Evolutionary conservation across 2,113 vertebrate genomes (phyloP).

Genomic region (Istiophorus platypterus): DNA sequence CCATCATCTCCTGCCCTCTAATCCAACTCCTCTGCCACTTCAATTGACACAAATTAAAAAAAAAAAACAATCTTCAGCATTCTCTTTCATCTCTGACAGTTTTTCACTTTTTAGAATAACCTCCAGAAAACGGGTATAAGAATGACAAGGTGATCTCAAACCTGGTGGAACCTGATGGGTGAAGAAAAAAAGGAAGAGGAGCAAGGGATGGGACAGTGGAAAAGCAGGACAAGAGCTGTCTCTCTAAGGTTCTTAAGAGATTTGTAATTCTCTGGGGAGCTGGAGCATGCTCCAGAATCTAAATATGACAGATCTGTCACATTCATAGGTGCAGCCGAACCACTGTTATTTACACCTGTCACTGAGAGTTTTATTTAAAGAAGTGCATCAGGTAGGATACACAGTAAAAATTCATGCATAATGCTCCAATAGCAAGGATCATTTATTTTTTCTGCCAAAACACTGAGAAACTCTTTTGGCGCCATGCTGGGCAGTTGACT

Average conservation of each 20-base stretch:
- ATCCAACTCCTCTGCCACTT: neutral
- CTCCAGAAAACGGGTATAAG: constrained; percentile 8
- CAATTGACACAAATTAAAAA: too few relatives aligned
- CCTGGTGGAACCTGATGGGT: neutral
- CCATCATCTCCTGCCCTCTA: constrained; percentile 10
- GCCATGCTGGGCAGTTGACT: constrained; percentile 25
- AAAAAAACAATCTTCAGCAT: too few relatives aligned
- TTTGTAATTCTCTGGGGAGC: neutral
- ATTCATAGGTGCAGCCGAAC: neutral
- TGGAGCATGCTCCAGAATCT: neutral
- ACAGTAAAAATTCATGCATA: neutral
- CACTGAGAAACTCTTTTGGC: neutral
- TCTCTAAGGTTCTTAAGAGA: neutral
- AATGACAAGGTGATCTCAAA: constrained; percentile 8
- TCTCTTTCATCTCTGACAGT: too few relatives aligned
- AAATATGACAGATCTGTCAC: constrained; percentile 19
- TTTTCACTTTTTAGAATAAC: constrained; percentile 8
- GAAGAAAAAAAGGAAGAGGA: neutral
- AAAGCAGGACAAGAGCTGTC: neutral
- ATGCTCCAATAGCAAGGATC: neutral
- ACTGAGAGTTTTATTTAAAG: constrained; percentile 5
- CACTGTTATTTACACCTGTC: constrained; percentile 1
- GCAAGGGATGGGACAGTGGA: neutral
- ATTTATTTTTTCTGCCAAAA: constrained; percentile 7
- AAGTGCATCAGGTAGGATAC: constrained; percentile 11